Evolutionary conservation across 1,140 invertebrate genomes (phyloP).

Genomic region (Penaeus vannamei): DNA sequence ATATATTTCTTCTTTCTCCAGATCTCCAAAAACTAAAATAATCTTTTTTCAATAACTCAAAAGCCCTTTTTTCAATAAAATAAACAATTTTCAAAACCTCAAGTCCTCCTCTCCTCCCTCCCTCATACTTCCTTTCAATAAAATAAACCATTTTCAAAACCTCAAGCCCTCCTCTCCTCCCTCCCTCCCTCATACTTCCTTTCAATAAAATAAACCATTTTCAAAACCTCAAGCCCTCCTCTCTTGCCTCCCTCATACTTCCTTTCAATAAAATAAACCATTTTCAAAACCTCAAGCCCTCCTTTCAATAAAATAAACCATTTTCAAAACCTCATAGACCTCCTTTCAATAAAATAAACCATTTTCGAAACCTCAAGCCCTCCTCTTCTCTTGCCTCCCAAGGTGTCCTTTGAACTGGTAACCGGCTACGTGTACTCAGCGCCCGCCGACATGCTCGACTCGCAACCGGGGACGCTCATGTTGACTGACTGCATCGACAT

Average conservation of each 20-base stretch:
- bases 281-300: neutral
- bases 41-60: neutral
- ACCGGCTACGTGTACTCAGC: constrained; percentile 75
- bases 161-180: too few species aligned
- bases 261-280: neutral
- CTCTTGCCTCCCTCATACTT: too few species aligned
- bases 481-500: constrained; percentile 73
- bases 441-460: constrained; percentile 73
- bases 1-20: too few species aligned
- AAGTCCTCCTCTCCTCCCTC: neutral
- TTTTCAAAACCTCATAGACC: too few species aligned
- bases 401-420: constrained; percentile 73
- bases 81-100: neutral
- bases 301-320: too few species aligned
- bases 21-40: neutral
- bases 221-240: too few species aligned
- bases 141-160: too few species aligned
- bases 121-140: too few species aligned
- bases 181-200: too few species aligned
- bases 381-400: neutral
- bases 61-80: neutral
- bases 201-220: too few species aligned
- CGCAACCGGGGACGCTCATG: constrained; percentile 73
- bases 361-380: too few species aligned
- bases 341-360: too few species aligned